These are phyloP conservation scores for Pachycephala philippinensis DNA, from an alignment of 2,113 vertebrate genomes.

Conservation along the genomic window DNA sequence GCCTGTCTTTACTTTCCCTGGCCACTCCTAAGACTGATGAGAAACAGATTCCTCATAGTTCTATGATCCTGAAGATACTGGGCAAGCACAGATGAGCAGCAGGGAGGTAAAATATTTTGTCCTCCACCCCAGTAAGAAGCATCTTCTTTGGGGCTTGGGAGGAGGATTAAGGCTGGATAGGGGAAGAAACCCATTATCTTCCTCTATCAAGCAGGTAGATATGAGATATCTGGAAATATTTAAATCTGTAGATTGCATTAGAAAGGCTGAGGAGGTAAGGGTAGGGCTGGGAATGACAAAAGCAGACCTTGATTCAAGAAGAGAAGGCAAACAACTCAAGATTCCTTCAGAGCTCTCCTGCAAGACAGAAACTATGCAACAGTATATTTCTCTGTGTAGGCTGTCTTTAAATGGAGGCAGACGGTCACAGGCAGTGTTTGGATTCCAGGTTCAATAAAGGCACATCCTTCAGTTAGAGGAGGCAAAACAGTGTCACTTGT, in stretches of 20 bases:
- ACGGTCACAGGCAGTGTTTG: background rate
- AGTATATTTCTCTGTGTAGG: background rate
- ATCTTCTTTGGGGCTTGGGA: background rate
- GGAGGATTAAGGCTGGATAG: background rate
- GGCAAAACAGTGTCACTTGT: background rate
- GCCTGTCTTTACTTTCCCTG: background rate
- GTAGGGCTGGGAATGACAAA: background rate
- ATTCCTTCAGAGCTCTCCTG: background rate
- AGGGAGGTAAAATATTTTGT: background rate
- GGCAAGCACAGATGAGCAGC: background rate
- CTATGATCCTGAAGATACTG: background rate
- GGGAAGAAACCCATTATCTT: background rate
- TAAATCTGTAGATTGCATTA: background rate
- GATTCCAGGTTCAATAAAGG: constrained; percentile 16
- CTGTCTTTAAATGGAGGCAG: background rate
- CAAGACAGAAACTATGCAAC: background rate
- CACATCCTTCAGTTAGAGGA: background rate
- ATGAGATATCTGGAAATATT: background rate
- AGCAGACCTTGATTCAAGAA: background rate
- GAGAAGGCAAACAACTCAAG: background rate
- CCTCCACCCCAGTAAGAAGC: background rate
- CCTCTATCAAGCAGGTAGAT: background rate
- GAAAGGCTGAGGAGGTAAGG: background rate
- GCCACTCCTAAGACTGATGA: background rate
- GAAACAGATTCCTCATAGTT: background rate